Evolutionary conservation across 2,797 vertebrate genomes (phyloP).

Genomic region (Mergus octosetaceus): DNA sequence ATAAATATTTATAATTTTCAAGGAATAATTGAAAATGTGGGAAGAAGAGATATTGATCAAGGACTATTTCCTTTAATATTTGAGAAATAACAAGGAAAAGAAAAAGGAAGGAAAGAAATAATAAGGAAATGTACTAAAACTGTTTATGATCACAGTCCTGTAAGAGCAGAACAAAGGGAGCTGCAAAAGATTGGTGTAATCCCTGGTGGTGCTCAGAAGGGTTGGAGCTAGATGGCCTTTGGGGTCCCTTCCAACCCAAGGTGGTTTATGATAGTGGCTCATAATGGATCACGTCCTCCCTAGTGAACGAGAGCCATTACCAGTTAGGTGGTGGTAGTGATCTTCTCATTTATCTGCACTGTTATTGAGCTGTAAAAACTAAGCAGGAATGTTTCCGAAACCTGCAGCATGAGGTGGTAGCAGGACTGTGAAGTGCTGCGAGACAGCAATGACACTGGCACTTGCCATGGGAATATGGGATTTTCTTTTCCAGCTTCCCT

Average conservation of each 20-base stretch:
- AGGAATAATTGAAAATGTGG: not conserved
- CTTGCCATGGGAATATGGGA: no score
- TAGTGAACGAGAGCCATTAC: not conserved
- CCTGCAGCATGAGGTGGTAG: not conserved
- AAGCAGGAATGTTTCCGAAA: fast-evolving
- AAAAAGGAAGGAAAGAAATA: not conserved
- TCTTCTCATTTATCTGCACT: not conserved
- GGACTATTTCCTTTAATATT: not conserved
- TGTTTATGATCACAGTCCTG: not conserved
- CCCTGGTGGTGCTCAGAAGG: no score
- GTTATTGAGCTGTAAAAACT: not conserved
- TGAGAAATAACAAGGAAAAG: not conserved
- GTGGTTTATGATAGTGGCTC: not conserved
- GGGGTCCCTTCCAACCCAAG: no score
- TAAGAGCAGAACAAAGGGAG: not conserved
- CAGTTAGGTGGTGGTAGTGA: not conserved
- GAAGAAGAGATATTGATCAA: not conserved
- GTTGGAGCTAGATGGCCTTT: no score
- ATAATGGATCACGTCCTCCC: not conserved
- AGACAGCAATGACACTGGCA: fast-evolving
- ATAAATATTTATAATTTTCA: not conserved
- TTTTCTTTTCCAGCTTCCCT: not conserved
- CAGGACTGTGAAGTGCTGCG: not conserved
- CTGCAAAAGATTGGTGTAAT: not conserved
- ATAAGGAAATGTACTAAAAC: not conserved